phyloP scores from a whole-genome alignment of 2,888 invertebrate species.

The Erannis defoliaria region DNA sequence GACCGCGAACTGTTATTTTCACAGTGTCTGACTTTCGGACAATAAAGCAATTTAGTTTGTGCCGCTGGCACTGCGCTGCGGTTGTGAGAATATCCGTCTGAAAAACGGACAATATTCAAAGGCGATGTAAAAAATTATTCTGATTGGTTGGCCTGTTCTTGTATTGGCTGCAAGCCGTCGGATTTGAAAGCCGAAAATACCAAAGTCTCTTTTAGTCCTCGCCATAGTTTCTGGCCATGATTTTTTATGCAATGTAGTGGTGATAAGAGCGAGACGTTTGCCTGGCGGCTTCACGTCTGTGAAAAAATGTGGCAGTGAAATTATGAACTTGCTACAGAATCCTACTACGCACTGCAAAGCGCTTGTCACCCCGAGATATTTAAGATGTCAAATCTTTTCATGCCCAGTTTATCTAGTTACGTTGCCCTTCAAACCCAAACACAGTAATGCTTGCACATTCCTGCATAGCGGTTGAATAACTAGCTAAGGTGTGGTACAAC shows the following conservation, averaged over 20 bases:
- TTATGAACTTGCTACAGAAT: too few species aligned
- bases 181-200: slow-evolving; percentile 18
- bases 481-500: too few species aligned
- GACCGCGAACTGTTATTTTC: slow-evolving; percentile 67
- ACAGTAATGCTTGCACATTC: too few species aligned
- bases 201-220: slow-evolving; percentile 12
- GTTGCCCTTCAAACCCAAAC: too few species aligned
- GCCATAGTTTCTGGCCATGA: neutral
- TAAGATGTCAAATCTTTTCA: too few species aligned
- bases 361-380: too few species aligned
- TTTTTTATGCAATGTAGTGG: neutral
- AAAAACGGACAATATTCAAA: slow-evolving; percentile 42
- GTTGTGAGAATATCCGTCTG: slow-evolving; percentile 49
- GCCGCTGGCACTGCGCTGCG: slow-evolving; percentile 48
- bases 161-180: slow-evolving; percentile 8
- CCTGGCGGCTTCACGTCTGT: too few species aligned
- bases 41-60: slow-evolving; percentile 67
- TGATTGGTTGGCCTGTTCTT: slow-evolving; percentile 12
- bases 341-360: too few species aligned
- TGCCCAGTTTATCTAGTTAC: too few species aligned
- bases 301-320: too few species aligned
- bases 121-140: slow-evolving; percentile 34
- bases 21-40: slow-evolving; percentile 66
- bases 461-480: too few species aligned
- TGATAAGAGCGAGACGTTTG: too few species aligned